These are phyloP conservation scores for Ips typographus DNA, from an alignment of 1,140 invertebrate genomes.

Conservation along the genomic window DNA sequence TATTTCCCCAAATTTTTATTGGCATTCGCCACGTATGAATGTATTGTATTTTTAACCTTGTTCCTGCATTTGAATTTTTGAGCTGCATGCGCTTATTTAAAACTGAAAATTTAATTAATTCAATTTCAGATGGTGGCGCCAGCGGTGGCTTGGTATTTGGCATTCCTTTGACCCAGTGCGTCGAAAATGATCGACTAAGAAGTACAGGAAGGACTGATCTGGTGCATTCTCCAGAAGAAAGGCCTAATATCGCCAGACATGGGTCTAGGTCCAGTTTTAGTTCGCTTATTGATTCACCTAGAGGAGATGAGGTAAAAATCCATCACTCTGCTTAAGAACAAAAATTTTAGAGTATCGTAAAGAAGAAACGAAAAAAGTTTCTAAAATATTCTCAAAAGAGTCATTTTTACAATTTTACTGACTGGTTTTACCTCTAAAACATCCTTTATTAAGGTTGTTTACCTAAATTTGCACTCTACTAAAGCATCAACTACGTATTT, in stretches of 20 bases:
- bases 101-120: background rate
- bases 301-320: conserved; percentile 63
- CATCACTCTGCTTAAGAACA: too few relatives aligned
- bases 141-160: conserved; percentile 74
- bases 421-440: too few relatives aligned
- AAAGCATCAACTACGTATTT: too few relatives aligned
- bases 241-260: conserved; percentile 54
- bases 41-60: conserved; percentile 24
- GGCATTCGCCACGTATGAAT: conserved; percentile 10
- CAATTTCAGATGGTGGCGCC: conserved; percentile 47
- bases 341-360: too few relatives aligned
- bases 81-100: background rate
- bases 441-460: too few relatives aligned
- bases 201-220: conserved; percentile 47
- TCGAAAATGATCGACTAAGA: conserved; percentile 70
- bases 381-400: too few relatives aligned
- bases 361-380: too few relatives aligned
- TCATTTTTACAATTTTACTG: too few relatives aligned
- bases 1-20: conserved; percentile 10
- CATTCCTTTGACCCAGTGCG: conserved; percentile 75
- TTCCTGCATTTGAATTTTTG: conserved; percentile 3
- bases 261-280: conserved; percentile 71
- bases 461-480: too few relatives aligned
- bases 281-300: conserved; percentile 63
- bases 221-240: conserved; percentile 40